phyloP scores from a whole-genome alignment of 2,113 vertebrate species.

The Heloderma charlesbogerti region DNA sequence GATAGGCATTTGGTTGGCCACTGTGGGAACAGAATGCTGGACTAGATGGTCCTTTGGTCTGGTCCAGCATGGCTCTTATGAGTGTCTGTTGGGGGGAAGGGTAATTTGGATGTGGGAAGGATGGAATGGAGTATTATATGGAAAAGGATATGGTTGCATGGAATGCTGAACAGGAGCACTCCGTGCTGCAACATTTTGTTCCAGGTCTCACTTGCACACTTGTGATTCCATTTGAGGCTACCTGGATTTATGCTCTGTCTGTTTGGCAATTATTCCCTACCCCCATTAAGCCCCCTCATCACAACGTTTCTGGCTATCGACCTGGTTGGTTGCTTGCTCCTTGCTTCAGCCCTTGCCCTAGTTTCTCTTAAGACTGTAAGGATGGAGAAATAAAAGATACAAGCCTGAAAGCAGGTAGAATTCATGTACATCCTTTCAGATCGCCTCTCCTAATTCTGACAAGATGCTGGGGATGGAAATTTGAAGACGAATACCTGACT shows the following conservation, averaged over 20 bases:
- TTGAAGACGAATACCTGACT: background rate
- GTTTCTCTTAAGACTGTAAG: background rate
- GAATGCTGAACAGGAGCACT: no score
- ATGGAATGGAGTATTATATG: background rate
- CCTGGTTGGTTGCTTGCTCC: background rate
- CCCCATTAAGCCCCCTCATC: no score
- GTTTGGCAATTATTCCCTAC: background rate
- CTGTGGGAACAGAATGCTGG: no score
- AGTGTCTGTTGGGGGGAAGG: no score
- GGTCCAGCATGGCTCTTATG: no score
- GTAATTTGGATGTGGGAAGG: background rate
- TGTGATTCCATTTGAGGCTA: background rate
- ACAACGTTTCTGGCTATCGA: background rate
- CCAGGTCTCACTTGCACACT: no score
- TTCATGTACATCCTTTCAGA: background rate
- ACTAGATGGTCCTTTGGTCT: no score
- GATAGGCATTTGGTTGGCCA: no score
- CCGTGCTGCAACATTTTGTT: no score
- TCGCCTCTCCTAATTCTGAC: conserved; percentile 30
- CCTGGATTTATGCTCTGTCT: background rate
- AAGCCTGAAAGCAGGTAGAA: background rate
- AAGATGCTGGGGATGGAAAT: conserved; percentile 6
- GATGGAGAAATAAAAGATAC: background rate
- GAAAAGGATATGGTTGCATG: no score
- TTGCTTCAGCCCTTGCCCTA: background rate